Evolutionary conservation across 1,140 invertebrate species (phyloP), one percentile per base, ranked within the genome.

Genomic region (Pogonomyrmex barbatus): DNA sequence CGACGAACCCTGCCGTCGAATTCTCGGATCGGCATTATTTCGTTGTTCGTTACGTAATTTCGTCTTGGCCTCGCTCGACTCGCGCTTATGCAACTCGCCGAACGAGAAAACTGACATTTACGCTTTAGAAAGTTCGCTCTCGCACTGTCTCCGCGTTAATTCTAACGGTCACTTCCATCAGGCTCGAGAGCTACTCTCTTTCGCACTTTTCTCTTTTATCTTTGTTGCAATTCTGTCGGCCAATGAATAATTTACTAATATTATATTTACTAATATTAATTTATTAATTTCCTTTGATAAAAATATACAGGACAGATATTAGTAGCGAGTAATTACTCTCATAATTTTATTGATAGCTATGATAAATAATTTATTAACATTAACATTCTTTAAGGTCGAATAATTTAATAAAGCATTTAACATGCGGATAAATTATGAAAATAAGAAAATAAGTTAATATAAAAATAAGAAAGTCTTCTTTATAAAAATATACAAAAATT

Each of bases 31-130:
- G 65, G 56, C 60, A 90, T 90, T 91, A 88, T 91, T 91, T 90
- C 77, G 78, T 90, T 82, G 78, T 54, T 50, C 52, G 10, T 93
- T 91, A 91, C 88, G 87, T 90, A 93, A 93, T 88, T 88, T 78
- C 39, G 30, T 83, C 85, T 73, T 14, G 60, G 45, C 50, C 42
- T n/a, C 63, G 39, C 42, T 45, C 67, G 17, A 47, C 4, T n/a
- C 36, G 52, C 60, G 86, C 91, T 93, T 93, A 93, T 91, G 92
- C 86, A 93, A 93, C 82, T 17, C 47, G 0, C 63, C 56, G 71
- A 88, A 71, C 73, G 87, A 91, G 91, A 93, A 88, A 92, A 91
- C 91, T 94, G 93, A 94, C 94, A 94, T 95, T 95, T 94, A 94
- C 92, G 89, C 89, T 94, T 94, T 94, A 94, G 94, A 94, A 94